Evolutionary conservation across 2,113 vertebrate genomes (phyloP).

Genomic region (Otus sunia): DNA sequence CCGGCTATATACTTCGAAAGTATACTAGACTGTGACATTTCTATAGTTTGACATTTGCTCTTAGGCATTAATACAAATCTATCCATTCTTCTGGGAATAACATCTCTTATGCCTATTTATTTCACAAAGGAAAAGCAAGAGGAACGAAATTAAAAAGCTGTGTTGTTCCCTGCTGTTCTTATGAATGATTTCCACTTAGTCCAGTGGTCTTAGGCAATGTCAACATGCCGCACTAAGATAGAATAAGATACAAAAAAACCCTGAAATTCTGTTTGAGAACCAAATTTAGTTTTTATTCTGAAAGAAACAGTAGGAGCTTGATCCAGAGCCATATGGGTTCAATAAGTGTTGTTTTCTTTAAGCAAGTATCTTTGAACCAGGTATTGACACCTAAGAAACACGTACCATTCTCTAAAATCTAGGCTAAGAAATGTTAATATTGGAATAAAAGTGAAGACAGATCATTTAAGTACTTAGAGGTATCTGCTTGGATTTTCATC

Average conservation of each 20-base stretch:
- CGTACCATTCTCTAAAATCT: neutral
- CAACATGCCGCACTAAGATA: neutral
- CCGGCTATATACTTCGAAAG: neutral
- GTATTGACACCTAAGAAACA: neutral
- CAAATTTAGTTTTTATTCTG: neutral
- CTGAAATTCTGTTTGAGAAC: neutral
- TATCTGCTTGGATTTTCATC: neutral
- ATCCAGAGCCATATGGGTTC: neutral
- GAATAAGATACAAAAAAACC: neutral
- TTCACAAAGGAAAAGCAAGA: neutral
- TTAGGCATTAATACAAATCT: neutral
- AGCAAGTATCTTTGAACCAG: neutral
- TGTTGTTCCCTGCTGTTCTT: neutral
- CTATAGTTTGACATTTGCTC: constrained; percentile 20
- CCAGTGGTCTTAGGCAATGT: neutral
- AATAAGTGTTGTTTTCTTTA: neutral
- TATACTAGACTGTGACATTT: neutral
- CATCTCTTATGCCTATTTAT: neutral
- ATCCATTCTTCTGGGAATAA: neutral
- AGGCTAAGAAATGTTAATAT: neutral
- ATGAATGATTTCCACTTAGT: neutral
- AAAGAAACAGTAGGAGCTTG: neutral
- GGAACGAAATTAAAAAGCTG: neutral
- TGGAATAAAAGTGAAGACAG: neutral
- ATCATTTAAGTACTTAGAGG: neutral